Evolutionary conservation across 64 coral and sea anemone species (phyloP).

Genomic region (Stylophora pistillata): DNA sequence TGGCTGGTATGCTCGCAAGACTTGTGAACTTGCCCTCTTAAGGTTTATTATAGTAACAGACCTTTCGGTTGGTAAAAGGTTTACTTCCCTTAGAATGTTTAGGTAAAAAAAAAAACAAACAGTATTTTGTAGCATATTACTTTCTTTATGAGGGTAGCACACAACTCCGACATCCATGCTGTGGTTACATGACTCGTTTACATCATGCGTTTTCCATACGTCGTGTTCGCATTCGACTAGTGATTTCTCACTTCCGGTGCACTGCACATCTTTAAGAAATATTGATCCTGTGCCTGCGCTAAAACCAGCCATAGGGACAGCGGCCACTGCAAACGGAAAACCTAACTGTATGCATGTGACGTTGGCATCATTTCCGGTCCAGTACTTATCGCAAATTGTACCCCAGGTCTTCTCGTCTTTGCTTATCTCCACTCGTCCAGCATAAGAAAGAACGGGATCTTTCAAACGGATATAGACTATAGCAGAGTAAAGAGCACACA

Average conservation of each 20-base stretch:
- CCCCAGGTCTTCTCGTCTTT: conserved; percentile 23
- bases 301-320: conserved; percentile 33
- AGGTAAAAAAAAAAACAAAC: too few relatives aligned
- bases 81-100: too few relatives aligned
- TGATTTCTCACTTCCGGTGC: conserved; percentile 4
- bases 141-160: conserved; percentile 8
- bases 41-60: too few relatives aligned
- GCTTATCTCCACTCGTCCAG: conserved; percentile 35
- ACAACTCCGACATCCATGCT: conserved; percentile 42
- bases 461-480: conserved; percentile 19
- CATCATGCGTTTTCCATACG: conserved; percentile 2
- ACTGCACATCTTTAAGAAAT: conserved; percentile 31
- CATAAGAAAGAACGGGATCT: neutral
- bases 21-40: too few relatives aligned
- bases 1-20: too few relatives aligned
- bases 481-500: neutral
- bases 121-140: neutral
- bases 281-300: conserved; percentile 16
- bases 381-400: conserved; percentile 39
- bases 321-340: conserved; percentile 7
- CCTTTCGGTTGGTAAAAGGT: too few relatives aligned
- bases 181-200: conserved; percentile 18
- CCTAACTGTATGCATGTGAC: conserved; percentile 17
- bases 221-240: conserved; percentile 10
- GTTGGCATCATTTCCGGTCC: conserved; percentile 8